Evolutionary conservation across 2,797 vertebrate genomes (phyloP), one percentile per base, ranked within the genome.

Genomic region (Manis javanica): DNA sequence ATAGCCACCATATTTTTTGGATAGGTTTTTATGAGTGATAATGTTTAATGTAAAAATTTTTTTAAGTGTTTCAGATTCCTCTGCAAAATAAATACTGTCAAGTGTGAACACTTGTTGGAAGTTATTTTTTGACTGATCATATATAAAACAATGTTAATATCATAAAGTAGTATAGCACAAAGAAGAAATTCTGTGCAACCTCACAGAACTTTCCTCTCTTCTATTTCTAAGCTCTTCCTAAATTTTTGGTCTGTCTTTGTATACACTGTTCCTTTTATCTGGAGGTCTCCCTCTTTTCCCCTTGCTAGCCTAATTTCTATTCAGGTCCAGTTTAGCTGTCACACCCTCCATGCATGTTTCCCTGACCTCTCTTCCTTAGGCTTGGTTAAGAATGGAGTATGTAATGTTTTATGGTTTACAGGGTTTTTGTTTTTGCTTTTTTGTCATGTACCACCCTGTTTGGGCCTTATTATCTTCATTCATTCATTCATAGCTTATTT

Each of bases 361-460:
- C 23, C 8, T 63, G 55, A 88, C 57, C 29, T 16, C 4, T 85
- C 21, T 64, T 18, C 31, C 55, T 37, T 7, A 95, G 84, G 57
- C 49, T 87, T 46, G 34, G 53, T 90, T 94, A 91, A 82, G 34
- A 83, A 57, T 39, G 79, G 57, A 78, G 24, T 46, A 63, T n/a
- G 19, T 81, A 71, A 90, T 46, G 19, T 69, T 81, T 85, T 77
- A 51, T 90, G 46, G 55, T 77, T 96, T 94, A 71, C 15, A 77
- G 26, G 87, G 14, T 39, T 24, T 69, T 46, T 46, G 10, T 46
- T 46, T 46, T 46, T 46, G 46, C 12, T 46, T 46, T 46, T 85
- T 93, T 64, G 81, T 87, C n/a, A 53, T 49, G 61, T 7, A 63
- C 42, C 26, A 75, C 90, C 21, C 26, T 14, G 53, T 51, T 88